Evolutionary conservation across 2,888 invertebrate genomes (phyloP).

Genomic region (Priocnemis perturbator): DNA sequence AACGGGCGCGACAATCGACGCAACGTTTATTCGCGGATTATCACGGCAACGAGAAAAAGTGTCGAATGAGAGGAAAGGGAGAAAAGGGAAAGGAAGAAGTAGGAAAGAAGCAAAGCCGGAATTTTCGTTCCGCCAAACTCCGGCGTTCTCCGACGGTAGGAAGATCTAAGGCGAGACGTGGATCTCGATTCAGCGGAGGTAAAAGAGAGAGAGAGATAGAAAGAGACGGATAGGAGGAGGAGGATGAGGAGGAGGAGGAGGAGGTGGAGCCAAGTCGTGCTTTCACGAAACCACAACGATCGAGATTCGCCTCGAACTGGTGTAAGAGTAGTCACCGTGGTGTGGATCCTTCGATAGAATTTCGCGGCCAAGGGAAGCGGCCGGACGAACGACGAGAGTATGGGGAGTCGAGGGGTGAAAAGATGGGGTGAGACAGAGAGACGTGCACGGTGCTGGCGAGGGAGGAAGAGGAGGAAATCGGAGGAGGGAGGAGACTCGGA

Average conservation of each 20-base stretch:
- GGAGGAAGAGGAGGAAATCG: conserved; percentile 2
- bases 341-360: conserved; percentile 3
- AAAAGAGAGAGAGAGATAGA: too few species aligned
- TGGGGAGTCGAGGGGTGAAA: background rate
- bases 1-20: conserved; percentile 8
- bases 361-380: conserved; percentile 6
- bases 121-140: too few species aligned
- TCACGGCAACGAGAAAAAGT: too few species aligned
- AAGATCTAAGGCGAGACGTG: conserved; percentile 2
- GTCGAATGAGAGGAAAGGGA: too few species aligned
- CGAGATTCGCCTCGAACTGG: too few species aligned
- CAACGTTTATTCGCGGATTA: conserved; percentile 11
- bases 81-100: background rate
- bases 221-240: too few species aligned
- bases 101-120: too few species aligned
- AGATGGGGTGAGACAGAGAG: background rate
- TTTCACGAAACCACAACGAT: conserved; percentile 6
- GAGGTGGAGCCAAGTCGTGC: too few species aligned
- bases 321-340: too few species aligned
- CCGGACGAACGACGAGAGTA: background rate
- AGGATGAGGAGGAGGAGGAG: too few species aligned
- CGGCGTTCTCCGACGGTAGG: too few species aligned
- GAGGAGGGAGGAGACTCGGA: conserved; percentile 2
- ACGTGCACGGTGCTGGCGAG: background rate
- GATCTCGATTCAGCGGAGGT: conserved; percentile 10